Evolutionary conservation across 30 jellyfish, hydroid and myxozoan species (phyloP).

Genomic region (Phacellophora camtschatica): DNA sequence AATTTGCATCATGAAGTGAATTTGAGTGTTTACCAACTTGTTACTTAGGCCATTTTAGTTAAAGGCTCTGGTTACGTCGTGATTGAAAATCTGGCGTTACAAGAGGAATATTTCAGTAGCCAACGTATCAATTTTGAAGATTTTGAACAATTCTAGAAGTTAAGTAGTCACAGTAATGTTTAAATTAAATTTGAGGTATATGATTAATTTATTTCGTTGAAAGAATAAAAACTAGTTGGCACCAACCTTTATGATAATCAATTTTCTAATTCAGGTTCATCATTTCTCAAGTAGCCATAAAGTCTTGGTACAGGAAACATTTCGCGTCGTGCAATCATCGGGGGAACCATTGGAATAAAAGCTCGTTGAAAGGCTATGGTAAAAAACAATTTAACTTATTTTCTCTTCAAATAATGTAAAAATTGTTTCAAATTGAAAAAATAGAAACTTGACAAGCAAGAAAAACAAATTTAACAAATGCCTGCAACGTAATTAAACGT

Average conservation of each 20-base stretch:
- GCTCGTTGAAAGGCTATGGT: constrained; percentile 56
- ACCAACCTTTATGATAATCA: too few species aligned
- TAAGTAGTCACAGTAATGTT: too few species aligned
- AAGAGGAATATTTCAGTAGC: too few species aligned
- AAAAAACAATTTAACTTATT: neutral
- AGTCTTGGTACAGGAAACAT: constrained; percentile 23
- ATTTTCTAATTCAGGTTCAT: constrained; percentile 33
- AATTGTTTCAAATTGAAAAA: too few species aligned
- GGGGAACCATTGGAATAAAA: constrained; percentile 61
- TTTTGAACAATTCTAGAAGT: neutral
- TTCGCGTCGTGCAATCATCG: constrained; percentile 51
- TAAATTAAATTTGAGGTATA: neutral
- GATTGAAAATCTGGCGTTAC: too few species aligned
- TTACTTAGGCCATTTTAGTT: too few species aligned
- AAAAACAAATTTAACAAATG: too few species aligned
- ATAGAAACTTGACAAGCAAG: too few species aligned
- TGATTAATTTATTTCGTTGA: neutral
- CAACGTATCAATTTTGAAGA: neutral
- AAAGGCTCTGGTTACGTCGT: too few species aligned
- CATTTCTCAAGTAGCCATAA: constrained; percentile 19
- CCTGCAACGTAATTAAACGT: too few species aligned
- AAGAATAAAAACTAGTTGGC: neutral
- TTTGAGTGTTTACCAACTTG: too few species aligned
- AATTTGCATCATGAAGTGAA: too few species aligned
- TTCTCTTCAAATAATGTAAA: neutral